These are phyloP conservation scores for Drosophila melanosoma DNA, from an alignment of 2,888 invertebrate species.

Conservation along the genomic window DNA sequence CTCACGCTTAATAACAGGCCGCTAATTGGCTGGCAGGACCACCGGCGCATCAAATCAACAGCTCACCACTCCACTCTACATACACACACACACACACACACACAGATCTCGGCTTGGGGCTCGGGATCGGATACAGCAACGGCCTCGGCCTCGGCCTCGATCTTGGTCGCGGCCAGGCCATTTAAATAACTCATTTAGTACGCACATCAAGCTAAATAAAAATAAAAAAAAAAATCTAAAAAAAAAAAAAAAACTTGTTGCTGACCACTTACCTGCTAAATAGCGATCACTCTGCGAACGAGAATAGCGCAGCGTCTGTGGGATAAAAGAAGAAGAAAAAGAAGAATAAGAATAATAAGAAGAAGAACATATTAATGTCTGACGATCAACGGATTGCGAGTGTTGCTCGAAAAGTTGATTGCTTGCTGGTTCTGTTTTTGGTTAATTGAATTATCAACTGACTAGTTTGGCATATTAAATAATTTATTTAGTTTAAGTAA, in stretches of 20 bases:
- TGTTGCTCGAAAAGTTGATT: conserved; percentile 36
- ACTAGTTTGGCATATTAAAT: not conserved
- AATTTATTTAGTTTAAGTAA: not conserved
- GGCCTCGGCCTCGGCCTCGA: conserved; percentile 28
- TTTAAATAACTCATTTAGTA: conserved; percentile 80
- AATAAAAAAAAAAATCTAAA: conserved; percentile 19
- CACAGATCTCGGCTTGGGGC: not conserved
- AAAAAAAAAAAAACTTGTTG: conserved; percentile 55
- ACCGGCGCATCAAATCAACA: conserved; percentile 70
- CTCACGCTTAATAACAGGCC: conserved; percentile 77
- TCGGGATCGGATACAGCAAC: conserved; percentile 14
- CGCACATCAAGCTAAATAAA: conserved; percentile 44
- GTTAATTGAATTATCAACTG: not conserved
- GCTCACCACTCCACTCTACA: conserved; percentile 13
- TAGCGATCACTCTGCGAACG: conserved; percentile 85
- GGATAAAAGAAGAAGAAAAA: conserved; percentile 24
- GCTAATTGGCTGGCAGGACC: conserved; percentile 79
- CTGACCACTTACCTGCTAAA: conserved; percentile 84
- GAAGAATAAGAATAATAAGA: conserved; percentile 22
- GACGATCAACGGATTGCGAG: conserved; percentile 65
- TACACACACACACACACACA: not conserved
- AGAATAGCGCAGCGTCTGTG: conserved; percentile 84
- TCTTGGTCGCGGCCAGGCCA: conserved; percentile 46
- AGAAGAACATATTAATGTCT: conserved; percentile 63
- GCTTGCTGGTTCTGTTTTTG: not conserved